Conservation (phyloP, 2,888 invertebrate genomes). For the Prosopocoilus inquinatus region DNA sequence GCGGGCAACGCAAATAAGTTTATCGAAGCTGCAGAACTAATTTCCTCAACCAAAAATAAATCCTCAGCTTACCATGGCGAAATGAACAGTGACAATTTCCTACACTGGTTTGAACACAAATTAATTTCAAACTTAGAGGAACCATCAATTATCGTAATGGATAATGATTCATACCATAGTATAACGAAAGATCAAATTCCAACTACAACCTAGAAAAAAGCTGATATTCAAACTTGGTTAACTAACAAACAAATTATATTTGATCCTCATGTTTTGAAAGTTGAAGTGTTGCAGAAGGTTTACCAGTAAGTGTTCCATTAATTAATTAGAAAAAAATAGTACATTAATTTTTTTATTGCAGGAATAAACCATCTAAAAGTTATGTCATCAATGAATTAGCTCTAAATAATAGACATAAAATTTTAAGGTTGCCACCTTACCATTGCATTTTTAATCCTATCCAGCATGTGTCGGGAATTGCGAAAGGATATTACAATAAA, state of each 20-base stretch:
- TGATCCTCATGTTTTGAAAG: not conserved
- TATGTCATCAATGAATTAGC: not conserved
- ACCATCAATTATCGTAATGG: not conserved
- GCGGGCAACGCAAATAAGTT: not conserved
- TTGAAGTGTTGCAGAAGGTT: not conserved
- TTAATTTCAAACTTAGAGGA: not conserved
- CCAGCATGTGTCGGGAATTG: not conserved
- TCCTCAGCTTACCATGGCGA: not conserved
- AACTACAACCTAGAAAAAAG: not conserved
- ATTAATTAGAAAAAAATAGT: not conserved
- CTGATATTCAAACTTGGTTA: not conserved
- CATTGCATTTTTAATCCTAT: slow-evolving; percentile 1
- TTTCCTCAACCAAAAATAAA: not conserved
- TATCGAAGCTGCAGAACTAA: too few species aligned
- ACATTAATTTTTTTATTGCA: not conserved
- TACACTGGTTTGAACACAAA: not conserved
- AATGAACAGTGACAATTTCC: not conserved
- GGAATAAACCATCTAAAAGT: not conserved
- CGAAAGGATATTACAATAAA: not conserved
- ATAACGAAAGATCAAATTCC: not conserved
- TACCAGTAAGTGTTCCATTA: not conserved
- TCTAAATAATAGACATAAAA: not conserved
- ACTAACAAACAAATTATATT: not conserved
- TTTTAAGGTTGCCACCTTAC: not conserved
- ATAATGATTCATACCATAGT: not conserved